Percentiles rank a stretch among this genome's conserved stretches.
Conservation (phyloP, 2,113 vertebrate genomes). For the Lontra canadensis region DNA sequence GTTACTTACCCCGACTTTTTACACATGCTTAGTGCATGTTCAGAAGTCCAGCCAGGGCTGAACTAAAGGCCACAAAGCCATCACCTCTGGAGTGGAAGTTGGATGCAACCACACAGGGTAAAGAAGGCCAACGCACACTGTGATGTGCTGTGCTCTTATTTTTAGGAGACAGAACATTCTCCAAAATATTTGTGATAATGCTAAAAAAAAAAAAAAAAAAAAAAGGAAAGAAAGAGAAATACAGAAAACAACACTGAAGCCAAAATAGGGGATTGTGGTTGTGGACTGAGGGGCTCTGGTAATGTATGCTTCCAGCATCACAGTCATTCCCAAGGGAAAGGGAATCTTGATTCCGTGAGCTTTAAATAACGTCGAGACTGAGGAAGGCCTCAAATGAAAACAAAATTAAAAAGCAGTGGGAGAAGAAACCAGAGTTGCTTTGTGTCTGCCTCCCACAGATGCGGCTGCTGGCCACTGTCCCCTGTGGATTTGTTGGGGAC, state of each 20-base stretch:
- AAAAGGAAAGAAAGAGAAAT: neutral
- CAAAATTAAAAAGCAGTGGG: neutral
- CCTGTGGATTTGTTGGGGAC: neutral
- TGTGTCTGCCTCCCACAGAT: fast-evolving
- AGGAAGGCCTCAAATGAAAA: neutral
- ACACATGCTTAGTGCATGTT: neutral
- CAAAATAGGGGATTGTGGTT: neutral
- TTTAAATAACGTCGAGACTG: neutral
- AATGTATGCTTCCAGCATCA: neutral
- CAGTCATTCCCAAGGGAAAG: neutral
- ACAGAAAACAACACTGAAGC: neutral
- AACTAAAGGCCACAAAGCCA: neutral
- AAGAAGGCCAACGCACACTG: neutral
- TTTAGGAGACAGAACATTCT: neutral
- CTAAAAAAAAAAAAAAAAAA: neutral
- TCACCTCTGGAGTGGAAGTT: neutral
- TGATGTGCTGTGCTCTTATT: neutral
- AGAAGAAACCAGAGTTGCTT: neutral
- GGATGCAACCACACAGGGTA: too few species aligned
- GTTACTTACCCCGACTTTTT: neutral
- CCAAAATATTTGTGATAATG: neutral
- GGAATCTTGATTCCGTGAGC: neutral
- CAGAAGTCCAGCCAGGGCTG: neutral
- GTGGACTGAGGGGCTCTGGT: neutral
- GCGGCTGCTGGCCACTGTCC: neutral